These are phyloP conservation scores for Cranoglanis bouderius DNA, from an alignment of 2,113 vertebrate genomes.

Conservation along the genomic window DNA sequence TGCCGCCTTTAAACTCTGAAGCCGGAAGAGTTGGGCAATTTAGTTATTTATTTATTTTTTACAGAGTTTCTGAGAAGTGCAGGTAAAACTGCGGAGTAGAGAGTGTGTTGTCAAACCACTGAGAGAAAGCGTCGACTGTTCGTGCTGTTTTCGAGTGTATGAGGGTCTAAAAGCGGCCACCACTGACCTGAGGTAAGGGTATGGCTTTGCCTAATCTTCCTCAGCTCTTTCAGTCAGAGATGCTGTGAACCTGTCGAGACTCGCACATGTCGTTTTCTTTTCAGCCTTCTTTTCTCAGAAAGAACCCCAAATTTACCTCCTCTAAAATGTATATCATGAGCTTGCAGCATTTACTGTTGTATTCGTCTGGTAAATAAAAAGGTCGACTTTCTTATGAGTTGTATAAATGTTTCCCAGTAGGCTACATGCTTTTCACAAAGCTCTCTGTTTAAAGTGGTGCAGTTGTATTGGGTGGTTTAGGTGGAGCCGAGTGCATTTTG, in stretches of 20 bases:
- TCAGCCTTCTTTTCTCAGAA: neutral
- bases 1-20: neutral
- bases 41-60: neutral
- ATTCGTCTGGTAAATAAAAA: neutral
- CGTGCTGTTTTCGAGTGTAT: neutral
- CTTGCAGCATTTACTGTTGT: neutral
- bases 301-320: neutral
- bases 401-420: neutral
- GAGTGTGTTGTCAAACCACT: too few species aligned
- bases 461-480: neutral
- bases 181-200: neutral
- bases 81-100: neutral
- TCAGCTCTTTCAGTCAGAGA: neutral
- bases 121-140: accelerated
- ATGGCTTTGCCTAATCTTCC: neutral
- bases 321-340: neutral
- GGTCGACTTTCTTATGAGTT: neutral
- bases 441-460: neutral
- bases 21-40: slow-evolving; percentile 1
- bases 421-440: neutral
- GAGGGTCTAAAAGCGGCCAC: neutral
- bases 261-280: neutral
- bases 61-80: neutral
- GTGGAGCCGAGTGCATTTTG: neutral
- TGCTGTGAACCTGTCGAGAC: neutral